phyloP scores from a whole-genome alignment of 92 coral and sea anemone species.

The Blastomussa wellsi region DNA sequence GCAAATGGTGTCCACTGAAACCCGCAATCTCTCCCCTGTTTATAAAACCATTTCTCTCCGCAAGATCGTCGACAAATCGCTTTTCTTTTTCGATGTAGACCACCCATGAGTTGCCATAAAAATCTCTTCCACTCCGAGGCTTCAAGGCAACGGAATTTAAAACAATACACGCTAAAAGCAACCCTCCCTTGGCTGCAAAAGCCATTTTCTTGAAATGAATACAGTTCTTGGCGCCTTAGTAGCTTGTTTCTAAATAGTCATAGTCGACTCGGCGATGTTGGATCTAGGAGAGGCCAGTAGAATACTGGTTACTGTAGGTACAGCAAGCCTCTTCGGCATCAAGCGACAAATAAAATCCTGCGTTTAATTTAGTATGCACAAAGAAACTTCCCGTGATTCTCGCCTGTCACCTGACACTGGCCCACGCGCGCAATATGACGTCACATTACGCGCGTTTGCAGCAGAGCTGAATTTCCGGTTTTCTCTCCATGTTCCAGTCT shows the following conservation, averaged over 20 bases:
- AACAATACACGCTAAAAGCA: constrained; percentile 36
- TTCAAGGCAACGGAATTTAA: constrained; percentile 33
- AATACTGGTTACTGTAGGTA: too few relatives aligned
- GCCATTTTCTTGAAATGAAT: constrained; percentile 20
- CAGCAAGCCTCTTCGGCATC: constrained; percentile 27
- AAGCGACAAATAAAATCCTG: not conserved
- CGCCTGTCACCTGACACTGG: constrained; percentile 25
- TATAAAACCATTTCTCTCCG: constrained; percentile 78
- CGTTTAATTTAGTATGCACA: constrained; percentile 46
- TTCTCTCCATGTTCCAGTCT: not conserved
- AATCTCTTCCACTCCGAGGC: constrained; percentile 16
- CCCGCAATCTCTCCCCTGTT: constrained; percentile 85
- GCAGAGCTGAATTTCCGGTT: not conserved
- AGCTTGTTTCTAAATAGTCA: constrained; percentile 18
- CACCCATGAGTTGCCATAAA: constrained; percentile 96
- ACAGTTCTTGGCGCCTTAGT: not conserved
- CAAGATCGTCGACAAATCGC: constrained; percentile 84
- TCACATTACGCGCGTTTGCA: not conserved
- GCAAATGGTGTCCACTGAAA: constrained; percentile 77
- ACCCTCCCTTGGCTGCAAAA: constrained; percentile 20
- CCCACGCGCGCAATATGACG: constrained; percentile 15
- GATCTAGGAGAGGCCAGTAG: constrained; percentile 14
- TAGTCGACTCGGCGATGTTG: not conserved
- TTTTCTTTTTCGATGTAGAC: constrained; percentile 78
- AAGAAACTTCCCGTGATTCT: constrained; percentile 38